Evolutionary conservation across 2,113 vertebrate species (phyloP).

Genomic region (Xenopus laevis): DNA sequence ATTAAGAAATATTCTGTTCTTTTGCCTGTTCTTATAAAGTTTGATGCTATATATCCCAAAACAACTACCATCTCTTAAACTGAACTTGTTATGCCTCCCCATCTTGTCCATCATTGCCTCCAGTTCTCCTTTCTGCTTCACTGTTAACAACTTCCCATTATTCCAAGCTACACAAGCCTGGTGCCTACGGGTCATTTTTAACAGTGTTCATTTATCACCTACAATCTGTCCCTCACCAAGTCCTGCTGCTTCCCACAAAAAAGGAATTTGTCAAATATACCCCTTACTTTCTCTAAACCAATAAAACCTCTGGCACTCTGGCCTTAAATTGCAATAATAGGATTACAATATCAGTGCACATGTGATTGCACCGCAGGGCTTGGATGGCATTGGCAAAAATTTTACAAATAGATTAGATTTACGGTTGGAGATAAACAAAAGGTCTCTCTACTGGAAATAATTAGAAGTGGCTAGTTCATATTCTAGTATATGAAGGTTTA

Average conservation of each 20-base stretch:
- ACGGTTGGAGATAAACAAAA: no score
- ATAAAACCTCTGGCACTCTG: background rate
- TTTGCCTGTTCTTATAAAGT: background rate
- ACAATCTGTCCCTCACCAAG: background rate
- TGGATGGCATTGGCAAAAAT: background rate
- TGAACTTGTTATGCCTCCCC: no score
- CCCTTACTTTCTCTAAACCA: background rate
- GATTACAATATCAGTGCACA: background rate
- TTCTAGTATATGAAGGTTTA: no score
- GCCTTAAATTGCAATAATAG: background rate
- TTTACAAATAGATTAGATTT: no score
- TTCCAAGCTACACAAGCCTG: background rate
- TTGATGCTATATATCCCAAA: background rate
- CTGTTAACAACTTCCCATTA: conserved; percentile 2
- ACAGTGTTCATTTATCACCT: background rate
- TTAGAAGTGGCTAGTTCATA: no score
- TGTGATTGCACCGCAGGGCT: background rate
- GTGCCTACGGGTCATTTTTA: background rate
- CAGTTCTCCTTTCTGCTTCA: background rate
- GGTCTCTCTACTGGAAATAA: no score
- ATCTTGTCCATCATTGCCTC: background rate
- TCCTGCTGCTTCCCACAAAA: background rate
- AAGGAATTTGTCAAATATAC: background rate
- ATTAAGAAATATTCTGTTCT: background rate
- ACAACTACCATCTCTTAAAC: background rate